These are phyloP conservation scores for Ooceraea biroi DNA, from an alignment of 1,140 invertebrate genomes.

Conservation along the genomic window DNA sequence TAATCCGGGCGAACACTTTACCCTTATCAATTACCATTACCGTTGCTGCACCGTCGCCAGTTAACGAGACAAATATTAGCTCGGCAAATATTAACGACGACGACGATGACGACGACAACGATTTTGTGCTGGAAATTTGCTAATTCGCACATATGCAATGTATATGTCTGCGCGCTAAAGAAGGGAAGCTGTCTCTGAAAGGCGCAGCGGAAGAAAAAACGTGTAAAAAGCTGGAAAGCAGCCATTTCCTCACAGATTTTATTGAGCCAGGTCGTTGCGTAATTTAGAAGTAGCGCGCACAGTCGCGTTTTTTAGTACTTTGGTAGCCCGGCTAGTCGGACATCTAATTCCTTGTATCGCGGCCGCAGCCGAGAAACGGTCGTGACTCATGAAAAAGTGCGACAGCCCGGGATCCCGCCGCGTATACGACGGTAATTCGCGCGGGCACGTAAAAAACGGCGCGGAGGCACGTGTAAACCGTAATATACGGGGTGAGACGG, in stretches of 20 bases:
- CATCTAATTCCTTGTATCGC: slow-evolving; percentile 31
- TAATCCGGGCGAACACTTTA: slow-evolving; percentile 50
- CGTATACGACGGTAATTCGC: slow-evolving; percentile 60
- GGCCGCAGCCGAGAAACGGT: slow-evolving; percentile 35
- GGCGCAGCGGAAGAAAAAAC: slow-evolving; percentile 7
- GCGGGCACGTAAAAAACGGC: slow-evolving; percentile 59
- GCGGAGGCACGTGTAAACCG: slow-evolving; percentile 58
- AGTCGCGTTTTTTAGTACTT: slow-evolving; percentile 56
- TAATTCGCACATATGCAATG: slow-evolving; percentile 15
- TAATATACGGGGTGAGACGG: slow-evolving; percentile 67
- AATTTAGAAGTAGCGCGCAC: slow-evolving; percentile 40
- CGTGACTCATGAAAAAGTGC: slow-evolving; percentile 51
- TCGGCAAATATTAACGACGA: slow-evolving; percentile 45
- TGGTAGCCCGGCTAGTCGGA: not conserved
- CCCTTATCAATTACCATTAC: slow-evolving; percentile 62
- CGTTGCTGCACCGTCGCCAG: slow-evolving; percentile 23
- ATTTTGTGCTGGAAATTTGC: slow-evolving; percentile 31
- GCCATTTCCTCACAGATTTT: slow-evolving; percentile 26
- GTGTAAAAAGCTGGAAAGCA: not conserved
- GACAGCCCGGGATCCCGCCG: slow-evolving; percentile 49
- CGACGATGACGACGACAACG: slow-evolving; percentile 22
- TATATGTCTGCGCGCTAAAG: not conserved
- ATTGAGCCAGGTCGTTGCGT: not conserved
- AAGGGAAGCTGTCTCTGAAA: slow-evolving; percentile 2
- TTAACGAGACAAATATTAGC: slow-evolving; percentile 63